phyloP scores from a whole-genome alignment of 2,797 vertebrate species.

The Spinibarbus caldwelli region DNA sequence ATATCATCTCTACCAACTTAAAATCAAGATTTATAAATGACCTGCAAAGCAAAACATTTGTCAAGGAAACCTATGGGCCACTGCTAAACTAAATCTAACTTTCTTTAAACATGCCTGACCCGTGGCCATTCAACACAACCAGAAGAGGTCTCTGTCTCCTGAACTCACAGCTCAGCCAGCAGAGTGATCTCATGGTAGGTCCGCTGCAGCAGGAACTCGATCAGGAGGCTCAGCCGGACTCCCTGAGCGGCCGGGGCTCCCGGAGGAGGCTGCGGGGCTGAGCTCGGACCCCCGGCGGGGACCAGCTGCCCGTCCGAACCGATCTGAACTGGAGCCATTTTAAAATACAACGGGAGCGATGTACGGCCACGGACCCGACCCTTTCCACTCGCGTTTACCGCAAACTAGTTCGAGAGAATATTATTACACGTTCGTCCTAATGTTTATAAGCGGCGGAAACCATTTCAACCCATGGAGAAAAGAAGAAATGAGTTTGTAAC shows the following conservation, averaged over 20 bases:
- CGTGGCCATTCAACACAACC: no score
- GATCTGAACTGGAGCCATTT: constrained; percentile 98
- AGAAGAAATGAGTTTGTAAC: constrained; percentile 67
- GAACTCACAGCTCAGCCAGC: constrained; percentile 96
- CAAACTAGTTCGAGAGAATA: background rate
- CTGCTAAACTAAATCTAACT: background rate
- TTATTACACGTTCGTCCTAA: constrained; percentile 38
- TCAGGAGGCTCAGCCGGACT: constrained; percentile 92
- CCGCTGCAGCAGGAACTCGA: constrained; percentile 95
- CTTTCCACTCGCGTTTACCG: constrained; percentile 54
- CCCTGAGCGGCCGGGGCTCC: constrained; percentile 85
- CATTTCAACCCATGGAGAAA: constrained; percentile 49
- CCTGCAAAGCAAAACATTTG: background rate
- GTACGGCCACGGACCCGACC: constrained; percentile 54
- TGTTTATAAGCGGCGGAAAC: constrained; percentile 27
- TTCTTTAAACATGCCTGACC: background rate
- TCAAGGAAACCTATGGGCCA: background rate
- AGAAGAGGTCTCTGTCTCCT: constrained; percentile 25
- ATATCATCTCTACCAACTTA: background rate
- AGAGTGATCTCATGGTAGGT: constrained; percentile 98
- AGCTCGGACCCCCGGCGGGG: constrained; percentile 88
- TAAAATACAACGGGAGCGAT: constrained; percentile 67
- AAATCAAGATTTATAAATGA: background rate
- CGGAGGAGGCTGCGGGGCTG: constrained; percentile 82
- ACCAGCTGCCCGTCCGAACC: constrained; percentile 93